Percentiles rank a stretch among this genome's conserved stretches.
Conservation (phyloP, 2,888 invertebrate species). For the Andrena haemorrhoa region DNA sequence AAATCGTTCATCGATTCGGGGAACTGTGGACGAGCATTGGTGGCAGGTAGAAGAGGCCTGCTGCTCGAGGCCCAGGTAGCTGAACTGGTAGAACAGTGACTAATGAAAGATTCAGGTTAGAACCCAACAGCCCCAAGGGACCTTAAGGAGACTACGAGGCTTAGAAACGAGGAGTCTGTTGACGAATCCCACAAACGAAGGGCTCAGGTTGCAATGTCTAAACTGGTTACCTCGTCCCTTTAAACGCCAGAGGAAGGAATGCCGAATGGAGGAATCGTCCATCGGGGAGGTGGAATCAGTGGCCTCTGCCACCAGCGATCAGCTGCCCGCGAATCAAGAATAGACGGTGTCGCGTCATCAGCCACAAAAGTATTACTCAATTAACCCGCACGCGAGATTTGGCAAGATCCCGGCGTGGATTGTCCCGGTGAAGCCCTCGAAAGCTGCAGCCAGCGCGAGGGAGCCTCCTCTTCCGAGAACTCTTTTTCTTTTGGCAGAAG, state of each 20-base stretch:
- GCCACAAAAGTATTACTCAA: conserved; percentile 63
- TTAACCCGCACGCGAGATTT: conserved; percentile 65
- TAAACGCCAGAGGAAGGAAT: not conserved
- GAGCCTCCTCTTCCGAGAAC: conserved; percentile 62
- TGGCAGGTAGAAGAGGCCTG: not conserved
- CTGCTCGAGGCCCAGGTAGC: not conserved
- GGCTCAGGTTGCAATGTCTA: too few species aligned
- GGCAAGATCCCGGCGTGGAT: conserved; percentile 56
- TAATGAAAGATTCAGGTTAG: not conserved
- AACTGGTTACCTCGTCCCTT: not conserved
- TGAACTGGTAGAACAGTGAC: not conserved
- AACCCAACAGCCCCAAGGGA: too few species aligned
- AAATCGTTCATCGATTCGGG: not conserved
- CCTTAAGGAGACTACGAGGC: too few species aligned
- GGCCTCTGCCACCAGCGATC: conserved; percentile 25
- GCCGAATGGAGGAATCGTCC: not conserved
- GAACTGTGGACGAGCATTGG: not conserved
- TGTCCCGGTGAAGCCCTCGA: conserved; percentile 51
- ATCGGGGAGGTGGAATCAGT: not conserved
- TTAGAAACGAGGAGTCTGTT: too few species aligned
- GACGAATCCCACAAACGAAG: too few species aligned
- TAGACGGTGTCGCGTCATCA: conserved; percentile 55
- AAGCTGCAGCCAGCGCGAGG: conserved; percentile 53
- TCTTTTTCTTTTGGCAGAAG: conserved; percentile 68
- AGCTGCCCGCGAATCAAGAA: conserved; percentile 57